These are phyloP conservation scores for Eupeodes latifasciatus DNA, from an alignment of 2,888 invertebrate genomes.

Conservation along the genomic window DNA sequence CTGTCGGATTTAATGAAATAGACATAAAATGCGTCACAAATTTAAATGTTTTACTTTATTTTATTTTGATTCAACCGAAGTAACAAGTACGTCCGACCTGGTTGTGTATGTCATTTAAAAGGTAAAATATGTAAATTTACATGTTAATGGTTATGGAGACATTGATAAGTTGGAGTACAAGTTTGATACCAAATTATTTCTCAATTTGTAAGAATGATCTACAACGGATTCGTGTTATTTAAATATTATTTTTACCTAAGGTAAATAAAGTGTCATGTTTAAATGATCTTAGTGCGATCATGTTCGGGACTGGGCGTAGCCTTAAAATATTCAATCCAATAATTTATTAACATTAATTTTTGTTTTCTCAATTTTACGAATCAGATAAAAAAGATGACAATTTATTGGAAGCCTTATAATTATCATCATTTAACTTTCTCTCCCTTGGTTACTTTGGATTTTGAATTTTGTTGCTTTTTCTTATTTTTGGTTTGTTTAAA, in stretches of 20 bases:
- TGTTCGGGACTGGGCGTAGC: neutral
- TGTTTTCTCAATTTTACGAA: neutral
- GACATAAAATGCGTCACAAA: too few species aligned
- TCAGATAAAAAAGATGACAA: neutral
- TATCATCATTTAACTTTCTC: constrained; percentile 27
- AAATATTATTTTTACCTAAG: neutral
- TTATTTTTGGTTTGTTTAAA: neutral
- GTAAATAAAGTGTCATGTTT: neutral
- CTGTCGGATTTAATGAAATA: too few species aligned
- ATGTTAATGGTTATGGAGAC: neutral
- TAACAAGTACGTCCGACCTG: neutral
- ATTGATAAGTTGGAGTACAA: neutral
- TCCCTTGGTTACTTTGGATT: neutral
- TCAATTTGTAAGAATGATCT: neutral
- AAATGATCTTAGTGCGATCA: neutral
- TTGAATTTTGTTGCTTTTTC: too few species aligned
- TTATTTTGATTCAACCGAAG: too few species aligned
- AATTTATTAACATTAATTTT: neutral
- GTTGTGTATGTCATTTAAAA: neutral
- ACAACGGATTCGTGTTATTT: neutral
- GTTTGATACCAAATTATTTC: neutral
- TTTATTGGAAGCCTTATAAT: neutral
- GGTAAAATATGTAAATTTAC: neutral
- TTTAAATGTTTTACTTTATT: too few species aligned
- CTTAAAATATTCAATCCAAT: constrained; percentile 1